A percentile compares a stretch with the other conserved stretches of the same genome.
Conservation (phyloP, 2,797 vertebrate species). For the Bothrops alternatus region DNA sequence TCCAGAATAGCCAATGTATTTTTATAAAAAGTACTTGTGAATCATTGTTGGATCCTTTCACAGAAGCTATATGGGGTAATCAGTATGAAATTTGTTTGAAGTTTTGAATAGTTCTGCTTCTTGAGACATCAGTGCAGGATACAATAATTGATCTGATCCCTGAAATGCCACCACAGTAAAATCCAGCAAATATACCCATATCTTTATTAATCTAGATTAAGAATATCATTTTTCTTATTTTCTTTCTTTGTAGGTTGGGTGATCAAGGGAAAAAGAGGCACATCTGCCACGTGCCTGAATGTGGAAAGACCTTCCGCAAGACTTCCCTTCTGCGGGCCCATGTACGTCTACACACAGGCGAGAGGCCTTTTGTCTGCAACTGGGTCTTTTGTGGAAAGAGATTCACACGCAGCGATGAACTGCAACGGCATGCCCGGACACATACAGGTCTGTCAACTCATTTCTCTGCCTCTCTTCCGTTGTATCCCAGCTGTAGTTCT, state of each 20-base stretch:
- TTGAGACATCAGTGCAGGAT: not conserved
- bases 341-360: slow-evolving; percentile 92
- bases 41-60: not conserved
- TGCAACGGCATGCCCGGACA: slow-evolving; percentile 91
- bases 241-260: slow-evolving; percentile 75
- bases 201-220: not conserved
- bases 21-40: not conserved
- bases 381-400: slow-evolving; percentile 97
- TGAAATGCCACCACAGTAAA: not conserved
- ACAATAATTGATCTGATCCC: not conserved
- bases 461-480: not conserved
- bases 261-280: slow-evolving; percentile 95
- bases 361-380: slow-evolving; percentile 93
- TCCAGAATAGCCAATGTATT: not conserved
- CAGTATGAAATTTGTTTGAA: not conserved
- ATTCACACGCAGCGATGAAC: slow-evolving; percentile 93
- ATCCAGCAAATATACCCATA: not conserved
- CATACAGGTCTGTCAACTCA: slow-evolving; percentile 85
- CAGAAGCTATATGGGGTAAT: not conserved
- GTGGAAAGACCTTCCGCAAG: slow-evolving; percentile 94
- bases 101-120: not conserved
- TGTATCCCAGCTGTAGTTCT: not conserved
- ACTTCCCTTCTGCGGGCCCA: slow-evolving; percentile 93
- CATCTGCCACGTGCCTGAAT: slow-evolving; percentile 93
- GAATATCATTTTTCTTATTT: not conserved